These are phyloP conservation scores for Tromatobia lineatoria DNA, from an alignment of 2,888 invertebrate genomes.

Conservation along the genomic window DNA sequence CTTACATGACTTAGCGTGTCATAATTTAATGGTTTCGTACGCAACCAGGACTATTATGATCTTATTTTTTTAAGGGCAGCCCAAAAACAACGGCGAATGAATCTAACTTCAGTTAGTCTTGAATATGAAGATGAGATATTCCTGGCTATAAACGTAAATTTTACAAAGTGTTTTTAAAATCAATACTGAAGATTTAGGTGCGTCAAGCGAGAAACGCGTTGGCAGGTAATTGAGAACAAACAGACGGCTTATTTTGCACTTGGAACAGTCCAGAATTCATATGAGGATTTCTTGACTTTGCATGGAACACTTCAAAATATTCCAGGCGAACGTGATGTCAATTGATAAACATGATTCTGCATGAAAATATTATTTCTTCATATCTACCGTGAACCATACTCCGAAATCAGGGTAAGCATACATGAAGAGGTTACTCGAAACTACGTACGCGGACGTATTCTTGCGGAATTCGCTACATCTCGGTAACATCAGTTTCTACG, in stretches of 20 bases:
- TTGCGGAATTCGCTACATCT: constrained; percentile 49
- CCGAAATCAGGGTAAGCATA: constrained; percentile 56
- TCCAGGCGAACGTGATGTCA: neutral
- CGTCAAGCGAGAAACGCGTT: neutral
- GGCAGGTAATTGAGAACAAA: neutral
- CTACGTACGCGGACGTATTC: constrained; percentile 54
- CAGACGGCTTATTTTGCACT: neutral
- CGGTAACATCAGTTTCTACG: constrained; percentile 67
- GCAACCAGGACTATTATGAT: too few species aligned
- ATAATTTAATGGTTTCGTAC: too few species aligned
- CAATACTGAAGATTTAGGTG: neutral
- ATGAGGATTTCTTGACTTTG: neutral
- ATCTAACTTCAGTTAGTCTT: too few species aligned
- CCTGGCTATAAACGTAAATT: neutral
- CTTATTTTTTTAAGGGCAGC: neutral
- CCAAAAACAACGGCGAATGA: too few species aligned
- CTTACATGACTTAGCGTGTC: too few species aligned
- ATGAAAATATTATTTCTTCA: constrained; percentile 2
- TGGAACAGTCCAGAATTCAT: neutral
- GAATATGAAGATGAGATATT: neutral
- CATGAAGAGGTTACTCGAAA: constrained; percentile 52
- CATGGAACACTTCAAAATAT: neutral
- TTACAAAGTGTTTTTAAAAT: neutral
- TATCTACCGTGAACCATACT: constrained; percentile 14
- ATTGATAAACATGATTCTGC: neutral